Percentiles rank a stretch among this genome's conserved stretches.
These are phyloP conservation scores for Exocentrus adspersus DNA, from an alignment of 2,888 invertebrate species.

Conservation along the genomic window DNA sequence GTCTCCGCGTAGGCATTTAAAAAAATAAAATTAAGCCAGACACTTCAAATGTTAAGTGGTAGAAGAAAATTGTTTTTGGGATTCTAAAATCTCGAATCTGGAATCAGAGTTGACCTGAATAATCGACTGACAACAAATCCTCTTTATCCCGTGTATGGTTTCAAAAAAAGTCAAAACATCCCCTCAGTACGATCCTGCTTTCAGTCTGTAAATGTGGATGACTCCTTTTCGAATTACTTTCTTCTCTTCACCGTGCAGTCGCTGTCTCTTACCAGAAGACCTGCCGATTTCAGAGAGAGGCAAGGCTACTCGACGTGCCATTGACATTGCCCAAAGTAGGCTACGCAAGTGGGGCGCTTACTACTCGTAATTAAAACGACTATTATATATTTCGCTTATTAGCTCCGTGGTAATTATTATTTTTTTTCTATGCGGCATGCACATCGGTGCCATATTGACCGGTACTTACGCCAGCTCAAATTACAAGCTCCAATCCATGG, in stretches of 20 bases:
- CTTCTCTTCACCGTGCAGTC: slow-evolving; percentile 10
- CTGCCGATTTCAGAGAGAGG: slow-evolving; percentile 16
- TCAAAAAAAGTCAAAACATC: neutral
- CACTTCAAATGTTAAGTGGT: no score
- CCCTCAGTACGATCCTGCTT: slow-evolving; percentile 4
- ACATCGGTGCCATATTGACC: slow-evolving; percentile 28
- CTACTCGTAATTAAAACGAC: slow-evolving; percentile 47
- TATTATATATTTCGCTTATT: slow-evolving; percentile 38
- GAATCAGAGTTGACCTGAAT: no score
- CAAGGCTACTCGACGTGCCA: slow-evolving; percentile 48
- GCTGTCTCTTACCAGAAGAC: slow-evolving; percentile 22
- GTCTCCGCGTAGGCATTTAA: no score
- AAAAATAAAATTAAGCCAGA: no score
- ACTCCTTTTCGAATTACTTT: slow-evolving; percentile 18
- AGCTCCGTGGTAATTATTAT: slow-evolving; percentile 23
- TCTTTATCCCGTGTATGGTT: no score
- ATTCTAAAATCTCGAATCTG: no score
- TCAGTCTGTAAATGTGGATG: neutral
- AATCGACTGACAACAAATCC: no score
- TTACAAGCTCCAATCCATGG: no score
- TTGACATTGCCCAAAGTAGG: slow-evolving; percentile 57
- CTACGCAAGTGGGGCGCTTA: slow-evolving; percentile 54
- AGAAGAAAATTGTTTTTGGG: no score
- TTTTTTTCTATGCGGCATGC: slow-evolving; percentile 32
- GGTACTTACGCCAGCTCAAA: slow-evolving; percentile 7